phyloP scores from a whole-genome alignment of 1,140 invertebrate genomes.

The Hylaeus volcanicus region DNA sequence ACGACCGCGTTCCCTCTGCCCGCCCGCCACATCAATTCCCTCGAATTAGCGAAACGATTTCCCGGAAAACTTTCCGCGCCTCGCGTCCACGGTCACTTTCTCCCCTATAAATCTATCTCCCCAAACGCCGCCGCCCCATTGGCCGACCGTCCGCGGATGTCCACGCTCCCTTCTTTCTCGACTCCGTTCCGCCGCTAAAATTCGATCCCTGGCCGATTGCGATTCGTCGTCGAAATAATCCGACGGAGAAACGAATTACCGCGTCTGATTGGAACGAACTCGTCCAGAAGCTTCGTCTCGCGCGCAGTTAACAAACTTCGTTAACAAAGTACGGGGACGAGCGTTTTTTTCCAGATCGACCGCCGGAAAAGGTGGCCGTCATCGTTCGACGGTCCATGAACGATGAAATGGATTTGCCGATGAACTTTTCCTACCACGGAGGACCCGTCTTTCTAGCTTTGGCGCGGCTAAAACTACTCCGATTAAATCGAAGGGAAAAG shows the following conservation, averaged over 20 bases:
- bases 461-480: too few species aligned
- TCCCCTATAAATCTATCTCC: constrained; percentile 68
- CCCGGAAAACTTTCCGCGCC: constrained; percentile 44
- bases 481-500: too few species aligned
- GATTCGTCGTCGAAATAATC: constrained; percentile 48
- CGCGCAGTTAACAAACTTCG: constrained; percentile 45
- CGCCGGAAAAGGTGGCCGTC: too few species aligned
- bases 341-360: constrained; percentile 5
- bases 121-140: constrained; percentile 59
- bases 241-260: constrained; percentile 43
- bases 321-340: constrained; percentile 26
- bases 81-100: constrained; percentile 42
- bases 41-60: constrained; percentile 74
- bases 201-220: constrained; percentile 42
- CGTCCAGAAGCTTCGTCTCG: constrained; percentile 12
- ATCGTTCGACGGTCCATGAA: background rate
- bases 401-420: background rate
- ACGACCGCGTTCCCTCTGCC: background rate
- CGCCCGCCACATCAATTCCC: constrained; percentile 66
- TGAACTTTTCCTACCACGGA: constrained; percentile 3
- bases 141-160: constrained; percentile 42
- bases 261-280: constrained; percentile 42
- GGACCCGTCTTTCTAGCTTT: background rate
- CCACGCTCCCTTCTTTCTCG: background rate
- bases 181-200: constrained; percentile 29